Conservation (phyloP, 2,888 invertebrate species). For the Limnephilus lunatus region DNA sequence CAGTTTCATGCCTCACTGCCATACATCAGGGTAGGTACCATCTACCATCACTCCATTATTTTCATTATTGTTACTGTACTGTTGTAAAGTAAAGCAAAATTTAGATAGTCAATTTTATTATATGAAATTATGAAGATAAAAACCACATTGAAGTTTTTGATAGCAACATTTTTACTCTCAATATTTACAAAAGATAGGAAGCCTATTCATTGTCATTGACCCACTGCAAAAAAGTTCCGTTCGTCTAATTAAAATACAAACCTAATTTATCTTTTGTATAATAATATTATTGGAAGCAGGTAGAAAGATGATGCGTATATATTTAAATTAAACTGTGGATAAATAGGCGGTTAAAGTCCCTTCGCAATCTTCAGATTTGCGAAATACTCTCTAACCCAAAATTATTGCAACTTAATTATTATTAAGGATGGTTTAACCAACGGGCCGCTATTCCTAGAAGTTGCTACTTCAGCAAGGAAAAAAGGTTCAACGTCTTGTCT, state of each 20-base stretch:
- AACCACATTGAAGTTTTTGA: too few species aligned
- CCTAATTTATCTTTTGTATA: background rate
- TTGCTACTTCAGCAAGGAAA: background rate
- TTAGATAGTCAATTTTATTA: too few species aligned
- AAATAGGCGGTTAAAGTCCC: background rate
- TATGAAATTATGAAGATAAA: too few species aligned
- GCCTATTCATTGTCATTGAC: background rate
- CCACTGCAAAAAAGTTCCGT: background rate
- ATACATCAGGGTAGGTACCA: too few species aligned
- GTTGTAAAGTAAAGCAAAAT: too few species aligned
- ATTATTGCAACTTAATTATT: conserved; percentile 8
- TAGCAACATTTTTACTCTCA: too few species aligned
- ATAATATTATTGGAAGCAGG: background rate
- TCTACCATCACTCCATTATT: too few species aligned
- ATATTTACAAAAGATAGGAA: too few species aligned
- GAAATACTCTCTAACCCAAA: background rate
- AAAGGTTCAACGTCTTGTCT: background rate
- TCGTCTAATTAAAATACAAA: background rate
- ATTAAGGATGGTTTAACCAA: background rate
- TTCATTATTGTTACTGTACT: too few species aligned
- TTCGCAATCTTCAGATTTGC: conserved; percentile 2
- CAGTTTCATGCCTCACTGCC: too few species aligned
- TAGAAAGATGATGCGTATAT: background rate
- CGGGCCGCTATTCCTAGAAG: background rate
- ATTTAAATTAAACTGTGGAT: background rate